These are phyloP conservation scores for Diprion similis DNA, from an alignment of 1,140 invertebrate genomes.

Conservation along the genomic window DNA sequence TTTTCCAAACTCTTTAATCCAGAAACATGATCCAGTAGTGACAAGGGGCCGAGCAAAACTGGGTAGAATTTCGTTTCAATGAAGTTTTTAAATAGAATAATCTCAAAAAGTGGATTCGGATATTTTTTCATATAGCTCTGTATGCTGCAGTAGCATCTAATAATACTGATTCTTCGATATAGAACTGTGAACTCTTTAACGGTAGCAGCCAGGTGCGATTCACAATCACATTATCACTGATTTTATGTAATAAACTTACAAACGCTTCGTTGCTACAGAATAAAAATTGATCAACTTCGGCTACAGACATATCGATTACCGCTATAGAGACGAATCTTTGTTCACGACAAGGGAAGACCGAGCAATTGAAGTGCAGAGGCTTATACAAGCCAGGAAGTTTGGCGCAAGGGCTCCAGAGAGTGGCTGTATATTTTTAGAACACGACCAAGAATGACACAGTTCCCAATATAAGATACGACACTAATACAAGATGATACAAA, in stretches of 20 bases:
- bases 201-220: background rate
- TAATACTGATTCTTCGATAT: background rate
- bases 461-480: constrained; percentile 34
- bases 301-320: constrained; percentile 7
- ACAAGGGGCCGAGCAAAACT: too few species aligned
- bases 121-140: background rate
- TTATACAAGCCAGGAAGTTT: constrained; percentile 26
- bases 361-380: background rate
- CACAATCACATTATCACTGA: background rate
- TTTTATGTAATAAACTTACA: background rate
- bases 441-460: constrained; percentile 34
- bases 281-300: constrained; percentile 8
- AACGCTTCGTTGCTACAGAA: background rate
- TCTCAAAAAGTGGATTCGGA: background rate
- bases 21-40: too few species aligned
- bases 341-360: background rate
- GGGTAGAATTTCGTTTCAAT: too few species aligned
- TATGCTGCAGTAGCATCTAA: background rate
- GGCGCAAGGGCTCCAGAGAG: constrained; percentile 36
- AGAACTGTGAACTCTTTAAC: background rate
- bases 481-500: constrained; percentile 13
- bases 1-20: too few species aligned
- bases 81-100: too few species aligned
- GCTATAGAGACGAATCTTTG: background rate
- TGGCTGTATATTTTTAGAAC: constrained; percentile 42